Evolutionary conservation across 2,797 vertebrate genomes (phyloP), one percentile per base, ranked within the genome.

Genomic region (Tokudaia muenninki): DNA sequence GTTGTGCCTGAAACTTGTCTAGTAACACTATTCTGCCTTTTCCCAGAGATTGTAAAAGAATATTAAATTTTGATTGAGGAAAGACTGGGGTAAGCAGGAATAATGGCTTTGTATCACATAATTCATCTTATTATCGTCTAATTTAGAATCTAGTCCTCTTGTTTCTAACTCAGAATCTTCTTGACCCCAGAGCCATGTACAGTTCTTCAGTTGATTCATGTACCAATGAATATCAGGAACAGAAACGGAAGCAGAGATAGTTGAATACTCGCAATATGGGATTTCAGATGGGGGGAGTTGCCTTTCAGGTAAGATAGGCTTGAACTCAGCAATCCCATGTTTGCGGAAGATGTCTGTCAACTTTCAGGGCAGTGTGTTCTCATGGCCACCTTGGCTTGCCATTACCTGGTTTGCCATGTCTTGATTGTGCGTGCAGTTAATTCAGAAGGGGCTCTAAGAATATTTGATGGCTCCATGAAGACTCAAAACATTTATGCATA

Each of bases 141-240:
- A 84, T 82, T 79, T 91, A 89, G 37, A 67, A 2, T n/a, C 52
- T 10, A 55, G 19, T 44, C 22, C 6, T 63, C 65, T 95, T 75
- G 19, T 87, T 92, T 82, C 34, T 80, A 92, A 63, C 37, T 82
- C 86, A 63, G 50, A 89, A 90, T 92, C 78, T 57, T 79, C 72
- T 44, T 82, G 34, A 52, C 16, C 47, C 4, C 34, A 95, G 83
- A 95, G 26, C 8, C 77, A 12, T 55, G 57, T 21, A 41, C 44
- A 26, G 72, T 34, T 19, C 55, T 84, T 93, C 9, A 65, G 7
- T 80, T 94, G 90, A 67, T 74, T 74, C 13, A 77, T 59, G 89
- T 4, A 63, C 44, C 44, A 78, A n/a, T 91, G 70, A 94, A 78
- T 81, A 61, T 81, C 92, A 50, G 12, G 67, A 92, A 89, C 5